A percentile compares a stretch with the other conserved stretches of the same genome.
phyloP scores from a whole-genome alignment of 1,140 invertebrate genomes.

The Pseudachorutes palmiensis region DNA sequence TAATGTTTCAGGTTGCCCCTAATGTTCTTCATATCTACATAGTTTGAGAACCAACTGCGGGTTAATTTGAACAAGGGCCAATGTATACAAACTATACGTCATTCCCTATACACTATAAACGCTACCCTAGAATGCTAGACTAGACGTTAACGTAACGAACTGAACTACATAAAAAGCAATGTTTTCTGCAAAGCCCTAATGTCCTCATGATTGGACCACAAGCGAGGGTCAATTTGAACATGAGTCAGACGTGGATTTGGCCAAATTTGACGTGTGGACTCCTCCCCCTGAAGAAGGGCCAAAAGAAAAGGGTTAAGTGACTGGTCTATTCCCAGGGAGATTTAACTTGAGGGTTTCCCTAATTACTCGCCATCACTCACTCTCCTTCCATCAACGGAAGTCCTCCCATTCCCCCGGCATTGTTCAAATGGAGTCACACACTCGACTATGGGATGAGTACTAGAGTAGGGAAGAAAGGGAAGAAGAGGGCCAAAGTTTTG shows the following conservation, averaged over 20 bases:
- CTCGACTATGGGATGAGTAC: no score
- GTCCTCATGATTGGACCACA: not conserved
- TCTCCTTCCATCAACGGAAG: not conserved
- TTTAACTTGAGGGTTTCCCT: conserved; percentile 14
- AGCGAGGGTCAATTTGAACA: not conserved
- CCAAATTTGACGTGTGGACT: not conserved
- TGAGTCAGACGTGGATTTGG: not conserved
- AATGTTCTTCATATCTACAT: no score
- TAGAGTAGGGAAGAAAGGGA: not conserved
- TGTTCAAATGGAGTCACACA: no score
- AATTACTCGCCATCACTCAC: conserved; percentile 28
- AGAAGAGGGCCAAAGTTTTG: not conserved
- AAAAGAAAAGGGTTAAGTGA: not conserved
- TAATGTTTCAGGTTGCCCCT: no score
- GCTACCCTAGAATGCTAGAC: no score
- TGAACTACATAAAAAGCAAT: no score
- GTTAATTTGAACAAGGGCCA: no score
- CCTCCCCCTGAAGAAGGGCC: not conserved
- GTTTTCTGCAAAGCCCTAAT: not conserved
- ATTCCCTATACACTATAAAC: no score
- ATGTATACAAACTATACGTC: no score
- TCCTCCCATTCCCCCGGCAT: no score
- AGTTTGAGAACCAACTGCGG: no score
- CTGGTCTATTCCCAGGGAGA: conserved; percentile 15
- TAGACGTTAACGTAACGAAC: no score